Conservation (phyloP, 1,140 invertebrate genomes). For the Palaemon carinicauda region DNA sequence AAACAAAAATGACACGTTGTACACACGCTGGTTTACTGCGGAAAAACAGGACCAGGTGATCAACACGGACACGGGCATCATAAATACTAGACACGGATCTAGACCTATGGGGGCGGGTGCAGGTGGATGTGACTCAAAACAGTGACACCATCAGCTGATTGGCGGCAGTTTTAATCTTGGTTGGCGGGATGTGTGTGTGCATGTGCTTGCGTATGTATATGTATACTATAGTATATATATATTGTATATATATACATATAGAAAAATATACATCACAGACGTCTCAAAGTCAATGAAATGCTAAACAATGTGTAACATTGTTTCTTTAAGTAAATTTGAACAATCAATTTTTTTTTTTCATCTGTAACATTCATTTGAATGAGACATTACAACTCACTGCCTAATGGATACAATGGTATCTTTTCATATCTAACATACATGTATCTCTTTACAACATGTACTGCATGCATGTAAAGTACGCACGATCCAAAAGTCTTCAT, state of each 20-base stretch:
- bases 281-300: neutral
- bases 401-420: neutral
- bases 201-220: conserved; percentile 5
- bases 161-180: neutral
- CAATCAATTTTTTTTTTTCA: too few relatives aligned
- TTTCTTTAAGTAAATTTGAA: too few relatives aligned
- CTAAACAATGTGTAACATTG: neutral
- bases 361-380: too few relatives aligned
- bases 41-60: conserved; percentile 15
- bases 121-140: conserved; percentile 51
- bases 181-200: conserved; percentile 13
- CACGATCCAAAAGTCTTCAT: neutral
- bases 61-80: conserved; percentile 44
- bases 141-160: neutral
- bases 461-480: neutral
- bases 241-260: neutral
- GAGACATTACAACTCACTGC: too few relatives aligned
- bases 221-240: neutral
- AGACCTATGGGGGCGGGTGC: conserved; percentile 46
- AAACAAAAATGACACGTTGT: conserved; percentile 25
- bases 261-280: neutral
- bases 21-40: conserved; percentile 30
- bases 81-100: conserved; percentile 54
- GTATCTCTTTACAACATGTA: conserved; percentile 5
- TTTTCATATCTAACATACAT: conserved; percentile 2